These are phyloP conservation scores for Oryzias celebensis DNA, from an alignment of 2,113 vertebrate species.

Conservation along the genomic window DNA sequence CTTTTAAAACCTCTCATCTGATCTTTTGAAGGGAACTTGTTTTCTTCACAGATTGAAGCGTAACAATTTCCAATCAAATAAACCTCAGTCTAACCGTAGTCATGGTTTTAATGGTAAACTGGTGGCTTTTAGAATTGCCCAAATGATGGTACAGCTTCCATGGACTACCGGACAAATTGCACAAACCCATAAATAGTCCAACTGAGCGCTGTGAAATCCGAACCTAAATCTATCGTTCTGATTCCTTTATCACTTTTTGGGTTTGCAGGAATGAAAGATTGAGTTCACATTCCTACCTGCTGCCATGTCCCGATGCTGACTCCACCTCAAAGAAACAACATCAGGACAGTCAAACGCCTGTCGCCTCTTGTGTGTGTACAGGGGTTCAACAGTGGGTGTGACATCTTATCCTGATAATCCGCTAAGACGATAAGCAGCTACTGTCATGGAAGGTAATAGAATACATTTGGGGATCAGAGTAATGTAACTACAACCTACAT, in stretches of 20 bases:
- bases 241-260: background rate
- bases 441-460: slow-evolving; percentile 12
- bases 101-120: no score
- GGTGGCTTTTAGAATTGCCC: no score
- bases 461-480: slow-evolving; percentile 7
- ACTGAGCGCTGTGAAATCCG: no score
- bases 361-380: slow-evolving; percentile 5
- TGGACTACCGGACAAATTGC: no score
- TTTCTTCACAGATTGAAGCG: no score
- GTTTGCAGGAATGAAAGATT: background rate
- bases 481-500: slow-evolving; percentile 11
- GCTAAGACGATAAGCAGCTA: slow-evolving; percentile 50
- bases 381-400: slow-evolving; percentile 19
- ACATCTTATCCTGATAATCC: slow-evolving; percentile 67
- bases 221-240: background rate
- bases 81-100: no score
- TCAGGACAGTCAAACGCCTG: background rate
- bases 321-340: slow-evolving; percentile 12
- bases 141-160: no score
- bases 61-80: no score
- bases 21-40: no score
- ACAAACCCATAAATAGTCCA: no score
- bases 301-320: background rate
- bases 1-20: no score
- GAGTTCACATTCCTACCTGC: slow-evolving; percentile 10